Percentiles rank a stretch among this genome's conserved stretches.
Conservation (phyloP, 2,888 invertebrate genomes). For the Clitarchus hookeri region DNA sequence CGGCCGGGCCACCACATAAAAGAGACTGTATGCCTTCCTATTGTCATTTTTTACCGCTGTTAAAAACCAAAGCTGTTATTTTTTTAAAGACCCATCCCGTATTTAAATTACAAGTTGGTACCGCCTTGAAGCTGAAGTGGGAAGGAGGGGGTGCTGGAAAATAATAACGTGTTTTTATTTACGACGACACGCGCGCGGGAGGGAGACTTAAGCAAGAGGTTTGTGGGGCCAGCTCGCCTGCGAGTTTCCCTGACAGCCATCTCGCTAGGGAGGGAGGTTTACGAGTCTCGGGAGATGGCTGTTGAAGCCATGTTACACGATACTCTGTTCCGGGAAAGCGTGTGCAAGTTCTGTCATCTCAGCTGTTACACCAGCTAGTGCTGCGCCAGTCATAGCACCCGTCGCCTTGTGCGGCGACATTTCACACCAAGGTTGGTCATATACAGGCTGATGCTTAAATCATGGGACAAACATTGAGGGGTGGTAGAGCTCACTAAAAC, state of each 20-base stretch:
- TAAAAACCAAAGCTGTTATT: constrained; percentile 10
- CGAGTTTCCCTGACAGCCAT: neutral
- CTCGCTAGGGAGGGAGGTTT: neutral
- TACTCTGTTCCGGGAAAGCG: too few species aligned
- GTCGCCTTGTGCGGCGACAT: too few species aligned
- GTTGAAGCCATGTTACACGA: neutral
- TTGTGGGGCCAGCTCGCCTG: neutral
- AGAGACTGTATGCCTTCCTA: neutral
- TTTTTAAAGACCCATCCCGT: constrained; percentile 4
- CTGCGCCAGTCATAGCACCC: too few species aligned
- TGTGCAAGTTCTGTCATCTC: too few species aligned
- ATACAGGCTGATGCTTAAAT: too few species aligned
- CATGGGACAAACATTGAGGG: too few species aligned
- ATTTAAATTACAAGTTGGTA: neutral
- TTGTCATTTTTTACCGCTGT: neutral
- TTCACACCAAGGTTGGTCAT: too few species aligned
- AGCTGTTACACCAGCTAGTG: too few species aligned
- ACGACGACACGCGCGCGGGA: neutral
- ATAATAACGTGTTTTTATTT: constrained; percentile 3
- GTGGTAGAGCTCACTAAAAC: too few species aligned
- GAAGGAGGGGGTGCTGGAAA: neutral
- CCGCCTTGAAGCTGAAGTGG: neutral
- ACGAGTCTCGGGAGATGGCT: neutral
- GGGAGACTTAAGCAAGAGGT: too few species aligned
- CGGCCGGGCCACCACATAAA: neutral